Base-by-base conservation (phyloP, 2,888 invertebrate genomes). In the Trichogramma dendrolimi region DNA sequence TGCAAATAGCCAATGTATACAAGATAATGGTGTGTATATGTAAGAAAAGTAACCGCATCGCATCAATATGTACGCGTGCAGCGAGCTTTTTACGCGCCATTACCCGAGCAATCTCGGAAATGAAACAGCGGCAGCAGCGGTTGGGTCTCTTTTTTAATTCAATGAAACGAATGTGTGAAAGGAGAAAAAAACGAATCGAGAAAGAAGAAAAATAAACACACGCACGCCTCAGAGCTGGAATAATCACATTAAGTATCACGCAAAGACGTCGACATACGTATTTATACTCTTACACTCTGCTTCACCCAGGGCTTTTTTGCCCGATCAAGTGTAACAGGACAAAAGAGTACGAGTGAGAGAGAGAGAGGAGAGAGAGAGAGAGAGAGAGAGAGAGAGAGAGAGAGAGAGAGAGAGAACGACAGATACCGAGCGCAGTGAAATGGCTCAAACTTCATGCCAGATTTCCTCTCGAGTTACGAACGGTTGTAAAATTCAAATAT, bases 81-180 rank as follows among this genome's bases (percentile, higher is more conserved):
- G 70, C 66, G 70, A 65, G 67, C 64, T 70, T 68, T 72, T 73
- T 72, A 73, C 73, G 72, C 73, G 67, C 71, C 73, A 72, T 73
- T 73, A 71, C 70, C 68, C 69, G 67, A 66, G 71, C 74, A 73
- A 73, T 73, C 73, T 73, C 70, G 65, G 66, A 69, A 75, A 74
- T 75, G 73, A 72, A 72, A 72, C 71, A 68, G 67, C 71, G 65
- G 60, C 64, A 67, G 65, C 62, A 57, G 60, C 59, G 51, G 41
- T 54, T 58, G 40, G 58, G 57, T 59, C 64, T 65, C 64, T 59
- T 51, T 27, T 27, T 27, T 27, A 27, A 27, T 27, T 27, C 27
- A 27, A 27, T 27, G 27, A 27, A 27, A 27, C 57, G 44, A 63
- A 63, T 58, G 63, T 56, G 56, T 59, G 61, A 42, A 57, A 50